A percentile compares a stretch with the other conserved stretches of the same genome.
phyloP scores from a whole-genome alignment of 2,888 invertebrate species.

The Rambutsinella grinnellia region DNA sequence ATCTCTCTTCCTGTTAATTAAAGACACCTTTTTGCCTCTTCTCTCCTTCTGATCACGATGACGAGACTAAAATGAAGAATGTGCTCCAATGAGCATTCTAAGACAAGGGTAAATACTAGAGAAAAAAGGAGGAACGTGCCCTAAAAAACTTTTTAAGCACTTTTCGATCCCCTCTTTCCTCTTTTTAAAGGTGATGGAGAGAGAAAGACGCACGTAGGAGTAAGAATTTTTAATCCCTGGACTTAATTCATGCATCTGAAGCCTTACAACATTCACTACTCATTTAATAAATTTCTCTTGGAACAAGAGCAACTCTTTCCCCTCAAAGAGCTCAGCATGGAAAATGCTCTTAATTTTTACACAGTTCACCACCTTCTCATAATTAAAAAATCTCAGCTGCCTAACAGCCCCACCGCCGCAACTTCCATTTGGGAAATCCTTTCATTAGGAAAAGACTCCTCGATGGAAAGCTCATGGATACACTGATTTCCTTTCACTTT shows the following conservation, averaged over 20 bases:
- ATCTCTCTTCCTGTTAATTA: constrained; percentile 42
- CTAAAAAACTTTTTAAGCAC: constrained; percentile 42
- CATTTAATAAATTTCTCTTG: neutral
- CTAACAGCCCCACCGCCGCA: neutral
- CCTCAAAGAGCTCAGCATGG: too few relatives aligned
- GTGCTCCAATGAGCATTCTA: constrained; percentile 41
- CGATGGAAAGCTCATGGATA: constrained; percentile 31
- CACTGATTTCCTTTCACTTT: constrained; percentile 13
- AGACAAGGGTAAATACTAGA: constrained; percentile 37
- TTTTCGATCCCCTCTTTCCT: constrained; percentile 21
- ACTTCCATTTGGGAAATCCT: neutral
- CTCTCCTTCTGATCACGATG: constrained; percentile 8
- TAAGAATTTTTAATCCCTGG: constrained; percentile 37
- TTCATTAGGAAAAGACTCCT: too few relatives aligned
- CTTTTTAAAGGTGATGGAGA: neutral
- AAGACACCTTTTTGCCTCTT: constrained; percentile 50
- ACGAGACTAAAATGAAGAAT: constrained; percentile 27
- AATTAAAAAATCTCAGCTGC: constrained; percentile 42
- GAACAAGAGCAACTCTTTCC: constrained; percentile 4
- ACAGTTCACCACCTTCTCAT: constrained; percentile 51
- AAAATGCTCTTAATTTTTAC: constrained; percentile 41
- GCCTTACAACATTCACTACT: constrained; percentile 5
- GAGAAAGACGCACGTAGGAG: neutral
- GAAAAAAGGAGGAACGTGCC: constrained; percentile 39
- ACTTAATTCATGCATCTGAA: constrained; percentile 39